Evolutionary conservation across 2,888 invertebrate genomes (phyloP).

Genomic region (Drepanosiphum platanoidis): DNA sequence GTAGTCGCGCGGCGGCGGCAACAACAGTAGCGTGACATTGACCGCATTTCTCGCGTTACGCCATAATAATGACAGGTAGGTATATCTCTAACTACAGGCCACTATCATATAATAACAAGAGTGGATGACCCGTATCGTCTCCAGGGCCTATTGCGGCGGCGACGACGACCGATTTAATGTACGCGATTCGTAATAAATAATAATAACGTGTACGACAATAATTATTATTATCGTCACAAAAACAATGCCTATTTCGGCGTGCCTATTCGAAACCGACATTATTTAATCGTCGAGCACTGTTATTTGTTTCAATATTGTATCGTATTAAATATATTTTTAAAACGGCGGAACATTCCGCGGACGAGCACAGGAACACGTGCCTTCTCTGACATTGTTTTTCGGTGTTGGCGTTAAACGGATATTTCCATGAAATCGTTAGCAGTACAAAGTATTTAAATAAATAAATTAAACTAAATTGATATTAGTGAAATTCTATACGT

Average conservation of each 20-base stretch:
- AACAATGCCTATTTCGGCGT: too few relatives aligned
- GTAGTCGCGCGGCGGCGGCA: background rate
- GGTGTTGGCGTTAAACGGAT: too few relatives aligned
- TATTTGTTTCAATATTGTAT: background rate
- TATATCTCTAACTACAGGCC: background rate
- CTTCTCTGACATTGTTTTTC: too few relatives aligned
- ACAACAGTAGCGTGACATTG: constrained; percentile 15
- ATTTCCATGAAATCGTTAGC: too few relatives aligned
- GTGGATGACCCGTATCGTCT: constrained; percentile 28
- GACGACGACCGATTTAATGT: background rate
- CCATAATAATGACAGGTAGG: background rate
- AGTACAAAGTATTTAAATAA: too few relatives aligned
- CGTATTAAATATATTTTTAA: background rate
- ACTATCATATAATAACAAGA: constrained; percentile 1
- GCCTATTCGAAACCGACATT: too few relatives aligned
- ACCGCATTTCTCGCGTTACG: constrained; percentile 51
- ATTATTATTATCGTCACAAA: background rate
- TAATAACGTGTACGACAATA: background rate
- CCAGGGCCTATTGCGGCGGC: background rate
- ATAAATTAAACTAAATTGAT: too few relatives aligned
- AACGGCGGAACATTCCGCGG: too few relatives aligned
- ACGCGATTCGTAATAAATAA: constrained; percentile 1
- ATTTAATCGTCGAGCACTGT: background rate
- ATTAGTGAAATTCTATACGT: too few relatives aligned
- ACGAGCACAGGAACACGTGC: too few relatives aligned